Base-by-base conservation (phyloP, 2,113 vertebrate genomes). In the Oncorhynchus gorbuscha region DNA sequence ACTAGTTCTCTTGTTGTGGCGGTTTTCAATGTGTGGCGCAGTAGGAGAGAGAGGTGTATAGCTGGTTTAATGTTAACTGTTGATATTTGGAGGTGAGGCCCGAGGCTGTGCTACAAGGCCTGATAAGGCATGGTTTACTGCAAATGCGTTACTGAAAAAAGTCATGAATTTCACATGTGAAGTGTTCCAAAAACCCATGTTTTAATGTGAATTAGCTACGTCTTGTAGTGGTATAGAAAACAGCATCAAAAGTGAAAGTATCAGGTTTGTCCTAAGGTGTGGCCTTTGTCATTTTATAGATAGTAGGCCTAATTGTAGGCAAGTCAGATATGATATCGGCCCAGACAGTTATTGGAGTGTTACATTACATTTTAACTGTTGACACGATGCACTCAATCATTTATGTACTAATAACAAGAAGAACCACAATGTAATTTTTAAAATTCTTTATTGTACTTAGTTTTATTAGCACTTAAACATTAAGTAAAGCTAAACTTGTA, bases 11-110 rank as follows among this genome's bases (percentile, higher is more conserved):
- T 70, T 1, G 8, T 49, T 30, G 64, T 55, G 73, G 51, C 45
- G 20, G 65, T 69, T 58, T 59, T 70, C 9, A 24, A 30, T 55
- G 9, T 65, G 62, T 45, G 22, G 26, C 16, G 39, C 39, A 73
- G 59, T 32, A 28, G 80, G 76, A 76, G 76, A 71, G 14, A 18
- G 51, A 55, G 14, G 16, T 16, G 51, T 18, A 55, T 28, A 26
- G 73, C 73, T 65, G 86, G 79, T 91, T 92, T 91, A 92, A 91
- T 92, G 87, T 92, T 92, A 91, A 91, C 79, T 69, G 45, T 72
- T 80, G 80, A 86, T 77, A 76, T 39, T 14, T 49, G 12, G 26
- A 82, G 76, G 67, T 32, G 30, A 75, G 79, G 3, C 14, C 14
- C 58, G 51, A 18, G 5, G 18, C 51, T 55, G 13, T 51, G 51